phyloP scores from a whole-genome alignment of 2,888 invertebrate genomes.

The Sarcophaga carnaria region DNA sequence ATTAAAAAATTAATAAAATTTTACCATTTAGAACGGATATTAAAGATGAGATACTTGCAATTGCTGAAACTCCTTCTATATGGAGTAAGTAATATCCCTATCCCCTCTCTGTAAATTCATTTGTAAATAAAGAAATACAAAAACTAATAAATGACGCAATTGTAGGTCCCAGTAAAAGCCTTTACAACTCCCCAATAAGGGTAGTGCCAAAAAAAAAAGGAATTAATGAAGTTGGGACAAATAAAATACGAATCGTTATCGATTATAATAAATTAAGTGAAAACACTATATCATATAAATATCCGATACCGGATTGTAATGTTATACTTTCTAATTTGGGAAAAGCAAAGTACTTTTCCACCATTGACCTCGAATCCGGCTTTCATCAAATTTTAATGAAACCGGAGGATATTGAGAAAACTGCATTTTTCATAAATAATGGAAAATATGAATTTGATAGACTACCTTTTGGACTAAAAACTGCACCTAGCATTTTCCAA shows the following conservation, averaged over 20 bases:
- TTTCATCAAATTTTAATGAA: too few relatives aligned
- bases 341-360: too few relatives aligned
- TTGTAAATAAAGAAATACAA: constrained; percentile 11
- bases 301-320: too few relatives aligned
- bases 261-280: neutral
- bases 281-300: constrained; percentile 11
- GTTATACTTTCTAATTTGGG: too few relatives aligned
- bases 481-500: too few relatives aligned
- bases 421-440: too few relatives aligned
- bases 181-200: constrained; percentile 26
- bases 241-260: constrained; percentile 19
- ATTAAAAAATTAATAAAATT: too few relatives aligned
- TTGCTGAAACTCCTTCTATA: neutral
- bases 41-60: neutral
- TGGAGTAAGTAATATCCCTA: neutral
- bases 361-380: too few relatives aligned
- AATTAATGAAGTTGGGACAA: constrained; percentile 13
- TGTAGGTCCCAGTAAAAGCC: constrained; percentile 20
- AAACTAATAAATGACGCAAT: constrained; percentile 4
- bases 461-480: too few relatives aligned
- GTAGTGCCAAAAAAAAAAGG: constrained; percentile 18
- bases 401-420: too few relatives aligned
- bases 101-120: neutral
- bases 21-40: too few relatives aligned
- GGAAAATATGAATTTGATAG: too few relatives aligned